A percentile compares a stretch with the other conserved stretches of the same genome.
Conservation (phyloP, 1,140 invertebrate genomes). For the Aphis craccivora region DNA sequence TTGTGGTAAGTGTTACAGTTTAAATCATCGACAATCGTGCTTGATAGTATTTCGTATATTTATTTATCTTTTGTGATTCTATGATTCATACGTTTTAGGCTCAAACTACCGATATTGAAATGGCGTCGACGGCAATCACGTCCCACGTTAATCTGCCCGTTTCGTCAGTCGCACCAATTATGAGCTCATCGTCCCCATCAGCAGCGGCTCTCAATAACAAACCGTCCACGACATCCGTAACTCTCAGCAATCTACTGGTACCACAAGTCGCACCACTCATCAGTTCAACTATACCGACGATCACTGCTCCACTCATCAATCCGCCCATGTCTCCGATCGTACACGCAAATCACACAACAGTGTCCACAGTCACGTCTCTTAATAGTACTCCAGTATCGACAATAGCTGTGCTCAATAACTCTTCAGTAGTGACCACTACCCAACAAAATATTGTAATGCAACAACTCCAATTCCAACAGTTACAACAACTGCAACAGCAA, state of each 20-base stretch:
- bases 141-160: not conserved
- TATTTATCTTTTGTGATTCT: too few relatives aligned
- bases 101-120: not conserved
- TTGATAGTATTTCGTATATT: not conserved
- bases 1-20: constrained; percentile 1
- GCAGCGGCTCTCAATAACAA: not conserved
- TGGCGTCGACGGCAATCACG: not conserved
- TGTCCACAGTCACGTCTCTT: not conserved
- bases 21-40: not conserved
- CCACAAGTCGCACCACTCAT: not conserved
- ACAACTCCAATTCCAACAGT: not conserved
- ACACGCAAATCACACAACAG: not conserved
- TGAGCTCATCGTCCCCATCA: not conserved
- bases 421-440: constrained; percentile 1
- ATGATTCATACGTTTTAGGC: not conserved
- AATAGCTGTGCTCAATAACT: not conserved
- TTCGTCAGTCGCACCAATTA: not conserved
- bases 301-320: not conserved
- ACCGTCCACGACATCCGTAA: not conserved
- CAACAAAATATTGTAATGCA: constrained; percentile 45
- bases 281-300: not conserved
- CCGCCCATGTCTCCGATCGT: not conserved
- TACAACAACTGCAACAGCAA: not conserved
- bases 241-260: not conserved
- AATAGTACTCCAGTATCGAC: constrained; percentile 20